These are phyloP conservation scores for Pectinophora gossypiella DNA, from an alignment of 1,140 invertebrate species.

Conservation along the genomic window DNA sequence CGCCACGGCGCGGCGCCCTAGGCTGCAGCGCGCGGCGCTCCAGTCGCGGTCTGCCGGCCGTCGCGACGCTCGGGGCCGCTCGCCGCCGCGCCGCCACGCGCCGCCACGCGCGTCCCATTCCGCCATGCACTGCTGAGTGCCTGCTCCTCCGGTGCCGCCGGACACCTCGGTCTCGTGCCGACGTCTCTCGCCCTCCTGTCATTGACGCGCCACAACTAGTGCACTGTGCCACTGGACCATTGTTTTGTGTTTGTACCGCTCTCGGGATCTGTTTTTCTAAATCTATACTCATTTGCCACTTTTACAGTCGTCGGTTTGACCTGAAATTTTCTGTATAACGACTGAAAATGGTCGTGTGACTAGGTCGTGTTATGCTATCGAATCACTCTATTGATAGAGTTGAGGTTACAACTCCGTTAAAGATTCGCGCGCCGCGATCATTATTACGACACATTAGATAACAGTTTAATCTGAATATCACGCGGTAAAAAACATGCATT, in stretches of 20 bases:
- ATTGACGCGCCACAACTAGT: conserved; percentile 18
- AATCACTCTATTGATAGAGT: conserved; percentile 36
- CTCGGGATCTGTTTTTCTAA: conserved; percentile 26
- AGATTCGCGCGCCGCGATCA: conserved; percentile 38
- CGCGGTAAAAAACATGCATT: conserved; percentile 64
- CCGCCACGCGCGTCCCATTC: conserved; percentile 40
- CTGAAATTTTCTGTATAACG: not conserved
- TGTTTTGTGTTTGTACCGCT: conserved; percentile 42
- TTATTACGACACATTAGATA: conserved; percentile 57
- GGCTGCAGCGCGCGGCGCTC: conserved; percentile 61
- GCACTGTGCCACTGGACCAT: conserved; percentile 52
- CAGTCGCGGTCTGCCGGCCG: conserved; percentile 71
- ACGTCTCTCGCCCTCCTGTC: not conserved
- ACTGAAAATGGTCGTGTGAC: not conserved
- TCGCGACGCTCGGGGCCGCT: conserved; percentile 65
- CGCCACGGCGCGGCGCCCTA: conserved; percentile 41
- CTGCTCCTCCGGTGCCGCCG: conserved; percentile 27
- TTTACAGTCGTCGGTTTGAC: not conserved
- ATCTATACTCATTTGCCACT: not conserved
- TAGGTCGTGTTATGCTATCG: conserved; percentile 35
- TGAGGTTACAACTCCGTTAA: conserved; percentile 17
- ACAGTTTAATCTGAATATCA: conserved; percentile 65
- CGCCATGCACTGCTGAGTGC: conserved; percentile 54
- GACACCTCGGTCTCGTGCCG: conserved; percentile 7
- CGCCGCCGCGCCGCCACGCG: conserved; percentile 19